phyloP scores from a whole-genome alignment of 2,797 vertebrate species.

The Potorous gilbertii region DNA sequence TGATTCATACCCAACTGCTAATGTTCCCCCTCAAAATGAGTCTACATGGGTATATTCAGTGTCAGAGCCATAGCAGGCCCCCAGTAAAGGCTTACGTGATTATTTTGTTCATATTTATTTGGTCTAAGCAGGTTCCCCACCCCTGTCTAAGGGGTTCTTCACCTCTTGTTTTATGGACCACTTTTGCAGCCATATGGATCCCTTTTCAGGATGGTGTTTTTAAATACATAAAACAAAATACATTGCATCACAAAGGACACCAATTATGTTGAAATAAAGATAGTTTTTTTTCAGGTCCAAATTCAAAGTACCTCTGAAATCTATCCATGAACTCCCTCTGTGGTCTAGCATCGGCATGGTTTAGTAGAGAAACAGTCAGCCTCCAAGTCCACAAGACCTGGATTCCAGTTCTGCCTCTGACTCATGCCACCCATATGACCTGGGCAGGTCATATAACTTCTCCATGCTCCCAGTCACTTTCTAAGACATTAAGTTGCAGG shows the following conservation, averaged over 20 bases:
- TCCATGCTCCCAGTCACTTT: background rate
- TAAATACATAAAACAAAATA: background rate
- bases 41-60: background rate
- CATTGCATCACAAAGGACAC: background rate
- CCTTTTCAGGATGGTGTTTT: background rate
- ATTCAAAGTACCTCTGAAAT: too few relatives aligned
- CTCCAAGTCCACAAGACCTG: background rate
- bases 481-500: background rate
- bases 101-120: background rate
- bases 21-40: background rate
- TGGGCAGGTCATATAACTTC: background rate
- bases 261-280: background rate
- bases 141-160: background rate
- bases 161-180: background rate
- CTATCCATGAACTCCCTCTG: too few relatives aligned
- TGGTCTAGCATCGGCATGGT: too few relatives aligned
- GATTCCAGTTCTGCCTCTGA: background rate
- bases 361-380: too few relatives aligned
- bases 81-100: background rate
- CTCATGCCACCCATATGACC: background rate
- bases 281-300: too few relatives aligned
- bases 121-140: background rate
- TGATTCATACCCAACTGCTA: background rate
- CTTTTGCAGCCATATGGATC: background rate
- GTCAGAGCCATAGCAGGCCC: background rate